phyloP scores from a whole-genome alignment of 2,113 vertebrate species.

The Murina feae region DNA sequence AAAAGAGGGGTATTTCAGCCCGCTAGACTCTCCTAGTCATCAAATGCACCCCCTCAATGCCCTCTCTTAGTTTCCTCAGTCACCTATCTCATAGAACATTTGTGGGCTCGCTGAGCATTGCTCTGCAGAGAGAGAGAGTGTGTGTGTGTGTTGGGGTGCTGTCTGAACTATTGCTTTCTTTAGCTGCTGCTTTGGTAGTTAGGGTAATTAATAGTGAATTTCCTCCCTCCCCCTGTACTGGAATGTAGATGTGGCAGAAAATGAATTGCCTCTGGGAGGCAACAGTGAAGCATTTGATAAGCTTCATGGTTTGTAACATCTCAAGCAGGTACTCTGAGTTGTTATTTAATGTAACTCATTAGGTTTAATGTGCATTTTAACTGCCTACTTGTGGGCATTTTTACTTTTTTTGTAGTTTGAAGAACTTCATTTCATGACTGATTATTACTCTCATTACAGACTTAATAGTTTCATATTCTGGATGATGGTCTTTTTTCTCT shows the following conservation, averaged over 20 bases:
- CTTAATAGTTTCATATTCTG: conserved; percentile 13
- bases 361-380: conserved; percentile 40
- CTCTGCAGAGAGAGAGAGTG: neutral
- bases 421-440: conserved; percentile 16
- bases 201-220: neutral
- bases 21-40: neutral
- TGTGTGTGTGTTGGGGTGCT: too few relatives aligned
- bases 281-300: neutral
- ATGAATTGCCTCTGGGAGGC: neutral
- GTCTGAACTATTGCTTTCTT: neutral
- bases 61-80: neutral
- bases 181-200: neutral
- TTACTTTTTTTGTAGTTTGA: conserved; percentile 23
- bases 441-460: conserved; percentile 20
- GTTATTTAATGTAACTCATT: conserved; percentile 38
- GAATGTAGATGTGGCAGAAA: neutral
- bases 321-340: conserved; percentile 15
- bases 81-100: neutral
- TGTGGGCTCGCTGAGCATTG: neutral
- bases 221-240: neutral
- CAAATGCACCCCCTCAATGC: fast-evolving
- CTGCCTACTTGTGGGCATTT: neutral
- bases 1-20: neutral
- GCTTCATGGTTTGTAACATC: neutral
- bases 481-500: neutral